These are phyloP conservation scores for Hippocampus abdominalis DNA, from an alignment of 2,113 vertebrate species.

Conservation along the genomic window DNA sequence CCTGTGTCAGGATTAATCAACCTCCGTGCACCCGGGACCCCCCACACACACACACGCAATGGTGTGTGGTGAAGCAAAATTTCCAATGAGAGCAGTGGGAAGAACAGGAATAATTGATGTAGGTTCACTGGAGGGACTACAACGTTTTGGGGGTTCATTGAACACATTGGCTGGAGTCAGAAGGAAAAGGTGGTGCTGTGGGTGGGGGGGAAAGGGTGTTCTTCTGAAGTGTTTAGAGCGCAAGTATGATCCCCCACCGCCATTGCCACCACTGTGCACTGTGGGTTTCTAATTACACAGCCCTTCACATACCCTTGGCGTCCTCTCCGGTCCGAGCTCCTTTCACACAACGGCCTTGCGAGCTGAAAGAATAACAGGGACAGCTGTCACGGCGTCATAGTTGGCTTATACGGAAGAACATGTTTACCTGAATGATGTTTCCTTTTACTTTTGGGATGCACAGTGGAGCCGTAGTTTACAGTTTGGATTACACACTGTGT, in stretches of 20 bases:
- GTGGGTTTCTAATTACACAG: constrained; percentile 64
- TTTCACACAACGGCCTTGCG: constrained; percentile 53
- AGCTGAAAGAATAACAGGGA: constrained; percentile 62
- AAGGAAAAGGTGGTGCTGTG: constrained; percentile 9
- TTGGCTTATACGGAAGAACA: constrained; percentile 48
- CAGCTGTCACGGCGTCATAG: constrained; percentile 65
- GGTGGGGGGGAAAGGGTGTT: constrained; percentile 28
- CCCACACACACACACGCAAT: constrained; percentile 38
- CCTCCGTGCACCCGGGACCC: constrained; percentile 43
- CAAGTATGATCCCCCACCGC: constrained; percentile 29
- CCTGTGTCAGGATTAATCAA: constrained; percentile 69
- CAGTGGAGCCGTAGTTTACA: no score
- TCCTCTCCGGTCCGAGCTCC: constrained; percentile 64
- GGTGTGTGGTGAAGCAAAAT: constrained; percentile 2
- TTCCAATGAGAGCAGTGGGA: constrained; percentile 10
- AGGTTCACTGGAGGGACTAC: constrained; percentile 19
- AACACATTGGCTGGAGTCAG: constrained; percentile 38
- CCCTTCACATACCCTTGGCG: constrained; percentile 48
- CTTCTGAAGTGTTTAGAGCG: constrained; percentile 64
- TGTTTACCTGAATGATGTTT: constrained; percentile 25
- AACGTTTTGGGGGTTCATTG: constrained; percentile 45
- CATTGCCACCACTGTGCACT: constrained; percentile 16
- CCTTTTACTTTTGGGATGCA: neutral
- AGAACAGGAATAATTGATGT: constrained; percentile 4
- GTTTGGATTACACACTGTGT: no score